Base-by-base conservation (phyloP, 2,888 invertebrate genomes). In the Eulithis prunata region DNA sequence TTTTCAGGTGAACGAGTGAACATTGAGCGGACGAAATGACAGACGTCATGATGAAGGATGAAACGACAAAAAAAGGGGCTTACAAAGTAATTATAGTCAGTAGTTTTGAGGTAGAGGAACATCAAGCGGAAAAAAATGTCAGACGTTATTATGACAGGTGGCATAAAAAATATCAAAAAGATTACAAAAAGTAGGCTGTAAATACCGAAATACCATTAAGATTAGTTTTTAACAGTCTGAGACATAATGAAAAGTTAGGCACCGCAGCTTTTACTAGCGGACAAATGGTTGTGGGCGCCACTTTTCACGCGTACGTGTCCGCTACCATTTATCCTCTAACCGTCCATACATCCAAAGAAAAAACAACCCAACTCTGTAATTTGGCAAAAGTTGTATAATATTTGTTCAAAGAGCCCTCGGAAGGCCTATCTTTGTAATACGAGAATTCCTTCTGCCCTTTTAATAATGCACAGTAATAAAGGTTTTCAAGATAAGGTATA, bases 391-490 rank as follows among this genome's bases (percentile, higher is more conserved):
- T 73, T 73, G 73, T 69, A 69, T 62, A 66, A 65, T 69, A 68
- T 68, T 69, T 70, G 71, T 62, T 68, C 65, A 71, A 71, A 73
- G 66, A 62, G 68, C 57, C 64, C 73, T 68, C 68, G 11, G 62
- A 45, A 63, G 73, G 67, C 55, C 66, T 64, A 71, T 73, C 71
- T 71, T 70, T 67, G 72, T 75, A 76, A 76, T 70, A 64, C 68
- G 72, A 70, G 65, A 68, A 71, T 69, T 71, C 68, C 62, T 70
- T 70, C 59, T 62, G 61, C 64, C 71, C 62, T 62, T 72, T 71
- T 54, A 72, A 71, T 71, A 76, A 69, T 71, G 69, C 61, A 66
- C 55, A 70, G 70, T 71, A 73, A 75, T 73, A 73, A 68, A 68
- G 56, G 69, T 58, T 58, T 70, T 71, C 60, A 68, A 62, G 71